phyloP scores from a whole-genome alignment of 1,140 invertebrate genomes.

The Drosophila mauritiana region DNA sequence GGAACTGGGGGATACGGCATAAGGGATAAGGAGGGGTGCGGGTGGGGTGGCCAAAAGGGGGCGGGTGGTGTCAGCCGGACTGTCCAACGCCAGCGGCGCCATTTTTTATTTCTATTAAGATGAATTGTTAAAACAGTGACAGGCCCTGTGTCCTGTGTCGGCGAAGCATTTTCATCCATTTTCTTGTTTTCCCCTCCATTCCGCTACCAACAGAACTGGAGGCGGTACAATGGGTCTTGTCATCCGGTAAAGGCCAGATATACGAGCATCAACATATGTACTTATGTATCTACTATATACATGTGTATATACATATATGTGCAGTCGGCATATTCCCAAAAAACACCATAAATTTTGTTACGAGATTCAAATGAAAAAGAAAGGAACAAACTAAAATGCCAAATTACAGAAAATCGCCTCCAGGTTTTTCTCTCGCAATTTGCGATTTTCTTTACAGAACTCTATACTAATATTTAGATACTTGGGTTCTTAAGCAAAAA shows the following conservation, averaged over 20 bases:
- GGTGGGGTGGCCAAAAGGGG: background rate
- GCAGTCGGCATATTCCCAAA: background rate
- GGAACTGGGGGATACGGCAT: background rate
- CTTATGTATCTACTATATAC: background rate
- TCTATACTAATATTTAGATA: too few relatives aligned
- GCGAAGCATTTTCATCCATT: constrained; percentile 45
- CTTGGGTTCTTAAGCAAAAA: too few relatives aligned
- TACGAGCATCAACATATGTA: constrained; percentile 3
- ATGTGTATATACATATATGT: background rate
- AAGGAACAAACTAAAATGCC: background rate
- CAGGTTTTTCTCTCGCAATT: background rate
- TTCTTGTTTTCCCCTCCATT: constrained; percentile 23
- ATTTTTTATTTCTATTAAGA: constrained; percentile 81
- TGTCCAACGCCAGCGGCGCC: constrained; percentile 70
- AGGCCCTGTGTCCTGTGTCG: constrained; percentile 55
- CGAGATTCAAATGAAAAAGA: background rate
- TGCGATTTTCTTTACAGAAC: too few relatives aligned
- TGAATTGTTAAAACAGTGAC: constrained; percentile 80
- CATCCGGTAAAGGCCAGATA: constrained; percentile 23
- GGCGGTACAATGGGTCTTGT: constrained; percentile 44
- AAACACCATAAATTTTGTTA: constrained; percentile 3
- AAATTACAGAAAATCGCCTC: background rate
- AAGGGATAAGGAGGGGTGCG: background rate
- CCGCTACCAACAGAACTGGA: constrained; percentile 17
- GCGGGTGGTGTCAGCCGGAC: constrained; percentile 42